phyloP scores from a whole-genome alignment of 1,140 invertebrate genomes.

The Xylocopa sonorina region DNA sequence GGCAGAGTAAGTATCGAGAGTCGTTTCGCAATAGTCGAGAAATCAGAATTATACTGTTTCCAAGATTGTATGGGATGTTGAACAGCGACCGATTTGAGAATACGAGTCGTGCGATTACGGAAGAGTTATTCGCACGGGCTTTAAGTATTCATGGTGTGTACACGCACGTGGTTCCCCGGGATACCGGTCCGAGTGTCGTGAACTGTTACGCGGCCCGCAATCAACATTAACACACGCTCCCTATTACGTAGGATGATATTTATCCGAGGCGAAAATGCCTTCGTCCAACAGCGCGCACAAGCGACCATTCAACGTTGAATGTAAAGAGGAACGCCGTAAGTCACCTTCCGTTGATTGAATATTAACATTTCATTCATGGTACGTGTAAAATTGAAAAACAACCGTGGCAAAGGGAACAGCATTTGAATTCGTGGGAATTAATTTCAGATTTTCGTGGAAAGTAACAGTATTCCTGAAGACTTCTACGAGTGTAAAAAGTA shows the following conservation, averaged over 20 bases:
- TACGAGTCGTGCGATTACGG: conserved; percentile 15
- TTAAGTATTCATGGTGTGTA: conserved; percentile 51
- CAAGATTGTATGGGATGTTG: no score
- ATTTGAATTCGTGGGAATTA: background rate
- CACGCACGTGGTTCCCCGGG: conserved; percentile 27
- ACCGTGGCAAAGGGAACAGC: background rate
- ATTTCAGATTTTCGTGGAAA: background rate
- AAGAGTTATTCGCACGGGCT: conserved; percentile 16
- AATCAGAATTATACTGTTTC: no score
- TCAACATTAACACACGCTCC: conserved; percentile 15
- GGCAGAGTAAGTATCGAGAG: no score
- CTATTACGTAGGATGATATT: conserved; percentile 32
- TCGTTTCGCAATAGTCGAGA: no score
- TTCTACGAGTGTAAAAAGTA: background rate
- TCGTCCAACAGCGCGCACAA: background rate
- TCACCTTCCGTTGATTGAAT: background rate
- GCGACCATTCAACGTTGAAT: background rate
- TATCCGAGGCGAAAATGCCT: background rate
- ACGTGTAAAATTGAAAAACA: no score
- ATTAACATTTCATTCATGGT: background rate
- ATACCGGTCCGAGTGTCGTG: conserved; percentile 18
- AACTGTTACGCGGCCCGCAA: conserved; percentile 20
- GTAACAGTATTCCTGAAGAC: background rate
- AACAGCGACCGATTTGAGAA: background rate
- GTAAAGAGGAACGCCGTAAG: background rate